Evolutionary conservation across 2,113 vertebrate genomes (phyloP).

Genomic region (Petrocephalus zakoni): DNA sequence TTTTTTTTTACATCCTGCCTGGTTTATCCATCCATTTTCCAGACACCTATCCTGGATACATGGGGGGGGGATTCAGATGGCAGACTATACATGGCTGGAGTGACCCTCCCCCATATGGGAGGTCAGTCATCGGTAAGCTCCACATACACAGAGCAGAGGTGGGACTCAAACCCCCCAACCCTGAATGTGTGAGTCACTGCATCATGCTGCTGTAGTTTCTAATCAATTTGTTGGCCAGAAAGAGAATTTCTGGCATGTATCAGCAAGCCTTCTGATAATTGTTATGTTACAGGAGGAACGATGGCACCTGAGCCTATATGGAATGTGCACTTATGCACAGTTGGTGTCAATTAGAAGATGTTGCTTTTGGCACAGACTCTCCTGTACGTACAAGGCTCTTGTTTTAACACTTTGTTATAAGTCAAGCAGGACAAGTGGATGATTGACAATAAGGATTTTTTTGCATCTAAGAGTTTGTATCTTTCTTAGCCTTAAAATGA

Average conservation of each 20-base stretch:
- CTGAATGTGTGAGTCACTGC: neutral
- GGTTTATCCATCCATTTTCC: neutral
- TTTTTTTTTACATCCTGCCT: neutral
- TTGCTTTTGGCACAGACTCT: constrained; percentile 31
- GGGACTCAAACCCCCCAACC: neutral
- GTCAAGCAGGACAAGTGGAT: constrained; percentile 22
- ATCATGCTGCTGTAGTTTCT: neutral
- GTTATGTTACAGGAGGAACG: constrained; percentile 24
- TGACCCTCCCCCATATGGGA: neutral
- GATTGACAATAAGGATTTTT: constrained; percentile 19
- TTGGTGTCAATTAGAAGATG: constrained; percentile 27
- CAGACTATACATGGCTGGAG: neutral
- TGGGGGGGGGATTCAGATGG: neutral
- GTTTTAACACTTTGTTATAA: constrained; percentile 10
- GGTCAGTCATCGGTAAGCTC: neutral
- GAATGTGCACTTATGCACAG: constrained; percentile 12
- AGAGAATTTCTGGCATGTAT: constrained; percentile 5
- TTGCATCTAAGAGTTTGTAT: neutral
- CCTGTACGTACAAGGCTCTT: constrained; percentile 20
- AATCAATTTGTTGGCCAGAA: neutral
- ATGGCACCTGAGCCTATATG: constrained; percentile 21
- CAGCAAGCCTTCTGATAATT: constrained; percentile 25
- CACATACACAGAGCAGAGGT: neutral
- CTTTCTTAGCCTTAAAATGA: neutral
- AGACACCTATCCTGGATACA: too few relatives aligned